Conservation (phyloP, 2,888 invertebrate genomes). For the Trichogramma evanescens region DNA sequence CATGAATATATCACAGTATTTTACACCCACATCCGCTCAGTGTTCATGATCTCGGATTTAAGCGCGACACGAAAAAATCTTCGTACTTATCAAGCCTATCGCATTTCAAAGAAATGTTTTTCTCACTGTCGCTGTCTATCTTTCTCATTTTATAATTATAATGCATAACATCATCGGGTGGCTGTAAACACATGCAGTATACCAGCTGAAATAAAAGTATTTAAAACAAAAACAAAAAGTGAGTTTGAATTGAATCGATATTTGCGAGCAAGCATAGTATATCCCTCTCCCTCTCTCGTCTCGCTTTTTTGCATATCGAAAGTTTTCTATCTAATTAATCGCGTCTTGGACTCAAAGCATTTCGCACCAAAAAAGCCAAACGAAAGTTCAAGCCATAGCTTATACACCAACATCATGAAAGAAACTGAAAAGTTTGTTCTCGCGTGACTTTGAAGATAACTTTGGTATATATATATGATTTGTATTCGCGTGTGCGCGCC, state of each 20-base stretch:
- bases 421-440: slow-evolving; percentile 1
- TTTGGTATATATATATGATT: slow-evolving; percentile 1
- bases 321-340: slow-evolving; percentile 5
- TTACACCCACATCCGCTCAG: no score
- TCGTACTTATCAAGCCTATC: slow-evolving; percentile 9
- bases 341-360: neutral
- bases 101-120: slow-evolving; percentile 14
- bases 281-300: neutral
- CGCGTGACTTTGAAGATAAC: neutral
- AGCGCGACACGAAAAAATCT: no score
- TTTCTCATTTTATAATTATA: no score
- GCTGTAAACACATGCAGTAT: no score
- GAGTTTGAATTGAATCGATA: no score
- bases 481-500: slow-evolving; percentile 4
- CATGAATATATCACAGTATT: no score
- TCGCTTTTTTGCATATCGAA: neutral
- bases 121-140: no score
- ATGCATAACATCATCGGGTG: no score
- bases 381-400: neutral
- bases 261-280: no score
- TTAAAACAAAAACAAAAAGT: no score
- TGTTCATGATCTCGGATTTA: no score
- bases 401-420: neutral
- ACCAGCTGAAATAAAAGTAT: no score
- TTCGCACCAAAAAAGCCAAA: neutral